Evolutionary conservation across 2,113 vertebrate genomes (phyloP).

Genomic region (Dromaius novaehollandiae): DNA sequence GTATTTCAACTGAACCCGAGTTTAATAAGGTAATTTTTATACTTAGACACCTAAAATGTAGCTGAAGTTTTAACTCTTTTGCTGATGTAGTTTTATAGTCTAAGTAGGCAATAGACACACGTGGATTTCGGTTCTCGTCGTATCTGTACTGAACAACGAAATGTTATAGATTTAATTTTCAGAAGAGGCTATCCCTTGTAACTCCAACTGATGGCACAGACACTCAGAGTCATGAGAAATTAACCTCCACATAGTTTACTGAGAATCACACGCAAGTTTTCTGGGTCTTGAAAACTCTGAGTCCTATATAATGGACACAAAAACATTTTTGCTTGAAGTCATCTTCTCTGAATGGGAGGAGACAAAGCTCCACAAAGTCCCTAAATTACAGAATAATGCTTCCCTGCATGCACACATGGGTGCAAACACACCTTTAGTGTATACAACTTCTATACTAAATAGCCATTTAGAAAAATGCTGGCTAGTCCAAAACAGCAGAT

Average conservation of each 20-base stretch:
- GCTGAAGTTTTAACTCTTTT: neutral
- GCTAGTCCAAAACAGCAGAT: neutral
- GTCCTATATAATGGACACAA: rapidly evolving
- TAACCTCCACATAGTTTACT: neutral
- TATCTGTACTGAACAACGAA: neutral
- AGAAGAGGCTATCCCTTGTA: neutral
- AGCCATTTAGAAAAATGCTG: neutral
- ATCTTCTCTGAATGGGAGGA: neutral
- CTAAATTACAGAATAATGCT: neutral
- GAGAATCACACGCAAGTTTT: neutral
- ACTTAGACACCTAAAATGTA: neutral
- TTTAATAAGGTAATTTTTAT: neutral
- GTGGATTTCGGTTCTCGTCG: neutral
- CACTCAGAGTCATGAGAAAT: neutral
- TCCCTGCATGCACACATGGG: rapidly evolving
- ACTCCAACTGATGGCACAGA: neutral
- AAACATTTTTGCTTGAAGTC: neutral
- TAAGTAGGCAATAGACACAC: neutral
- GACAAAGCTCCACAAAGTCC: neutral
- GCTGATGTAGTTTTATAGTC: neutral
- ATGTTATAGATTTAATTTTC: neutral
- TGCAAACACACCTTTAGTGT: neutral
- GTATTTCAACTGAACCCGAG: neutral
- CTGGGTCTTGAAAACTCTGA: neutral
- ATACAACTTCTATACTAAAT: neutral